phyloP scores from a whole-genome alignment of 1,140 invertebrate genomes.

The Phymastichus coffea region DNA sequence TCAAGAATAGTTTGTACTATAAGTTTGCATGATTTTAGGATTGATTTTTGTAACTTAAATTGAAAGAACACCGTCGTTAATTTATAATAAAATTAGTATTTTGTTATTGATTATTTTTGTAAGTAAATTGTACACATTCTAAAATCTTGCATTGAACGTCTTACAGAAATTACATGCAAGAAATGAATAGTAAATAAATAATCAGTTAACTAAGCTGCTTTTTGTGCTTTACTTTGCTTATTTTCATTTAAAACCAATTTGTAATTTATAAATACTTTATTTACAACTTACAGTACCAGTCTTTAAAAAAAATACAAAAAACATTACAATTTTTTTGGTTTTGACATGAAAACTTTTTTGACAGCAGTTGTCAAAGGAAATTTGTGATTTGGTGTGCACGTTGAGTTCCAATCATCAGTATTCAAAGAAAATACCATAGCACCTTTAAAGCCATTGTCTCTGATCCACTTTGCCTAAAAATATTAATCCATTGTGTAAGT shows the following conservation, averaged over 20 bases:
- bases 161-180: slow-evolving; percentile 4
- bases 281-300: slow-evolving; percentile 20
- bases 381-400: slow-evolving; percentile 44
- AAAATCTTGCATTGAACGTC: slow-evolving; percentile 14
- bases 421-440: slow-evolving; percentile 79
- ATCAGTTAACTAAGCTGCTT: slow-evolving; percentile 22
- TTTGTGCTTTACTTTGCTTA: too few relatives aligned
- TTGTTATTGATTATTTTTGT: slow-evolving; percentile 10
- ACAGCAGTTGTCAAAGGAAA: slow-evolving; percentile 45
- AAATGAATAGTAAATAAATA: slow-evolving; percentile 19
- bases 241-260: too few relatives aligned
- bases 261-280: slow-evolving; percentile 22
- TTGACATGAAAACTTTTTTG: slow-evolving; percentile 20
- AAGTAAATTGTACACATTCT: not conserved
- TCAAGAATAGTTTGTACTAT: slow-evolving; percentile 20
- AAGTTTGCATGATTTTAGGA: slow-evolving; percentile 21
- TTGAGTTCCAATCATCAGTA: slow-evolving; percentile 66
- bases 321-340: slow-evolving; percentile 1
- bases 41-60: slow-evolving; percentile 3
- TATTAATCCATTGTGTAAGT: slow-evolving; percentile 33
- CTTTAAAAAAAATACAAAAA: not conserved
- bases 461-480: slow-evolving; percentile 64
- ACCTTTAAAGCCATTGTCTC: slow-evolving; percentile 64
- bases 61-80: not conserved
- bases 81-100: slow-evolving; percentile 5